These are phyloP conservation scores for Trissolcus basalis DNA, from an alignment of 1,140 invertebrate genomes.

Conservation along the genomic window DNA sequence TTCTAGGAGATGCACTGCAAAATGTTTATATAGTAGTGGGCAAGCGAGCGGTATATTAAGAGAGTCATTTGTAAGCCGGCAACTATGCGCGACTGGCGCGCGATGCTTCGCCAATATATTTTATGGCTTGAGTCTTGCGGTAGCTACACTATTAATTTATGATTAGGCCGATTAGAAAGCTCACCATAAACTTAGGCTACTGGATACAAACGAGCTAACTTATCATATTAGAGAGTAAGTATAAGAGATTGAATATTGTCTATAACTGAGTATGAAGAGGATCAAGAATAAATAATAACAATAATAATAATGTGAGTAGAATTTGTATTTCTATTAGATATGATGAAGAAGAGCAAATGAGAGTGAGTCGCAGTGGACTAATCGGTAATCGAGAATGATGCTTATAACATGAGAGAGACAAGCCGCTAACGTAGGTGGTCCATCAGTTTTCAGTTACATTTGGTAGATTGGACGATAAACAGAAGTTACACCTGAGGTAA, in stretches of 20 bases:
- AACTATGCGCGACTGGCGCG: slow-evolving; percentile 49
- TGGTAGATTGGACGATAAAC: slow-evolving; percentile 73
- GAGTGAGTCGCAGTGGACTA: slow-evolving; percentile 22
- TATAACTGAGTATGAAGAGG: too few relatives aligned
- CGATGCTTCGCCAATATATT: slow-evolving; percentile 39
- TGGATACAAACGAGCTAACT: slow-evolving; percentile 24
- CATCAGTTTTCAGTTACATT: slow-evolving; percentile 65
- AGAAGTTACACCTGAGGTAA: slow-evolving; percentile 74
- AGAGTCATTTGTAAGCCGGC: slow-evolving; percentile 61
- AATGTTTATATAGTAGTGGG: slow-evolving; percentile 54
- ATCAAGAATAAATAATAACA: too few relatives aligned
- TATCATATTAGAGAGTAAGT: too few relatives aligned
- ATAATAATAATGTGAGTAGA: too few relatives aligned
- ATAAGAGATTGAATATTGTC: too few relatives aligned
- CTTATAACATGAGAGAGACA: slow-evolving; percentile 51
- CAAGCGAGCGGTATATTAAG: slow-evolving; percentile 51
- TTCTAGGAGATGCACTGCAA: slow-evolving; percentile 40
- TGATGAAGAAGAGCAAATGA: too few relatives aligned
- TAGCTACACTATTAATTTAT: slow-evolving; percentile 35
- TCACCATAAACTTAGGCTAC: slow-evolving; percentile 39
- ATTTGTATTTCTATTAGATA: too few relatives aligned
- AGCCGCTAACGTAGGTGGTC: slow-evolving; percentile 68
- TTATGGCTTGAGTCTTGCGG: slow-evolving; percentile 51
- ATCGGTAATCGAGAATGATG: slow-evolving; percentile 51
- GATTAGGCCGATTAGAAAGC: slow-evolving; percentile 42